Conservation (phyloP, 2,797 vertebrate species). For the Halcyon leucocephala region DNA sequence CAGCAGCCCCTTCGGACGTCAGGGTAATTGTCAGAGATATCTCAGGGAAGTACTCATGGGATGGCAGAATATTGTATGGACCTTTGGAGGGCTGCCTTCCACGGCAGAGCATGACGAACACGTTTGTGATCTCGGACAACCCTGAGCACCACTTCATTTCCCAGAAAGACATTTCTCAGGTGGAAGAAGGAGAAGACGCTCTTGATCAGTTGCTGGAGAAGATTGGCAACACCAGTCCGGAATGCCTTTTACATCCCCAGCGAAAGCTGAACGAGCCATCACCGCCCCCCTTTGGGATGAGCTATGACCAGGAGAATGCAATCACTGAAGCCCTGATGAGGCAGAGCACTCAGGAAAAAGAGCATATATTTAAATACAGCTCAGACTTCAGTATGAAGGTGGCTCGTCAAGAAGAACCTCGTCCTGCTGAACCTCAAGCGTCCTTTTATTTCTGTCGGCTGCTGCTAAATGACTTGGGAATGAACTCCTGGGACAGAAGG, state of each 20-base stretch:
- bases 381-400: conserved; percentile 80
- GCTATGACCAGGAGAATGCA: conserved; percentile 84
- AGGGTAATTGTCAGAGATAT: conserved; percentile 95
- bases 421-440: conserved; percentile 86
- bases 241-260: conserved; percentile 90
- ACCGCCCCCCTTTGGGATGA: conserved; percentile 89
- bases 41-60: conserved; percentile 99
- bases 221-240: conserved; percentile 90
- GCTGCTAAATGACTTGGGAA: conserved; percentile 93
- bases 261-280: conserved; percentile 90
- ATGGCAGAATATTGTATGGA: conserved; percentile 89
- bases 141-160: background rate
- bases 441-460: conserved; percentile 96
- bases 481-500: conserved; percentile 99
- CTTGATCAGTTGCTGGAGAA: conserved; percentile 90
- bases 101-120: background rate
- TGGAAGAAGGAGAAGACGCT: conserved; percentile 85
- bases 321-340: conserved; percentile 86
- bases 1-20: conserved; percentile 81
- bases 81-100: conserved; percentile 73
- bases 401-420: conserved; percentile 83
- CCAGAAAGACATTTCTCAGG: conserved; percentile 49
- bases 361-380: conserved; percentile 78
- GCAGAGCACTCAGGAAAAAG: conserved; percentile 87
- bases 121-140: background rate